A percentile compares a stretch with the other conserved stretches of the same genome.
phyloP scores from a whole-genome alignment of 2,797 vertebrate species.

The Acipenser transmontanus region DNA sequence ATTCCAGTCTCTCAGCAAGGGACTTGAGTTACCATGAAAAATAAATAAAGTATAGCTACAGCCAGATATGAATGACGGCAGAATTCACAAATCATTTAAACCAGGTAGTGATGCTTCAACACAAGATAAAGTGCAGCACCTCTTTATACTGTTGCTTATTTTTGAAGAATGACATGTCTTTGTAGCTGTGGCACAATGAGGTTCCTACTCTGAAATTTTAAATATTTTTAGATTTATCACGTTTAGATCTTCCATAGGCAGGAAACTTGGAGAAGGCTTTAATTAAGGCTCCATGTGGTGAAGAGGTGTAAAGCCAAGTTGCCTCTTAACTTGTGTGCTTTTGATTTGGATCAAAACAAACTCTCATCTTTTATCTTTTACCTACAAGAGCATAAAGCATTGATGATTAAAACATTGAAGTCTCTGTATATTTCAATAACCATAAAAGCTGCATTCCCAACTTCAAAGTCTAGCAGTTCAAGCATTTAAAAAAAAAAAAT shows the following conservation, averaged over 20 bases:
- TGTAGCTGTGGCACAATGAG: constrained; percentile 1
- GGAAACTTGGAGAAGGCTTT: background rate
- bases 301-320: background rate
- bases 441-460: background rate
- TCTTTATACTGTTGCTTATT: background rate
- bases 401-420: background rate
- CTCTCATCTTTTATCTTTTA: background rate
- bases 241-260: background rate
- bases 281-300: background rate
- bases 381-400: background rate
- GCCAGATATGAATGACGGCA: background rate
- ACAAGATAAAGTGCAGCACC: background rate
- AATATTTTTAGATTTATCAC: background rate
- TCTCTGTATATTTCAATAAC: background rate
- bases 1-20: background rate
- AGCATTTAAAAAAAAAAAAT: background rate
- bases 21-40: background rate
- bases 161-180: background rate
- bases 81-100: background rate
- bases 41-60: background rate
- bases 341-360: background rate
- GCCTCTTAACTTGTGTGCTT: background rate
- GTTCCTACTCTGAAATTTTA: background rate
- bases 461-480: background rate
- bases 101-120: background rate